These are phyloP conservation scores for Lutraria rhynchaena DNA, from an alignment of 1,140 invertebrate genomes.

Conservation along the genomic window DNA sequence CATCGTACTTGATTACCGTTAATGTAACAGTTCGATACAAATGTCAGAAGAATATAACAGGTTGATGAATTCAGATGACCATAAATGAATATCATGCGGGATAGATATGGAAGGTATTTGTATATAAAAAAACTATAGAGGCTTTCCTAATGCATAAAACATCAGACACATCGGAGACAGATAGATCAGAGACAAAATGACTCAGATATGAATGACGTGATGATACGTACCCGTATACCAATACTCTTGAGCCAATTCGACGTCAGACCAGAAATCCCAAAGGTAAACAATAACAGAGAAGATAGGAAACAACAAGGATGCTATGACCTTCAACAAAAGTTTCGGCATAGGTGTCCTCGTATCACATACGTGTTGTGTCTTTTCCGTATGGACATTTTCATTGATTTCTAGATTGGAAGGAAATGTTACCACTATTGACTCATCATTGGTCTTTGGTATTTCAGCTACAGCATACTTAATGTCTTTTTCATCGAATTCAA, in stretches of 20 bases:
- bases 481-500: too few species aligned
- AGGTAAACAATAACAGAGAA: conserved; percentile 6
- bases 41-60: too few species aligned
- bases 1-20: too few species aligned
- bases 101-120: neutral
- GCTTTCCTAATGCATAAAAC: neutral
- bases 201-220: neutral
- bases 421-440: too few species aligned
- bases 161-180: neutral
- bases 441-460: too few species aligned
- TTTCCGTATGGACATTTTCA: too few species aligned
- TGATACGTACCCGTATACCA: conserved; percentile 3
- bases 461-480: too few species aligned
- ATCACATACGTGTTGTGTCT: too few species aligned
- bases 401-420: too few species aligned
- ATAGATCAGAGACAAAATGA: neutral
- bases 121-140: neutral
- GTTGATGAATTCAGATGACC: neutral
- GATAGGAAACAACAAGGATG: neutral
- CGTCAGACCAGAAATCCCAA: conserved; percentile 27
- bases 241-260: neutral
- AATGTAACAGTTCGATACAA: too few species aligned
- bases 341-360: too few species aligned
- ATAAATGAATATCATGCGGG: neutral
- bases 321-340: too few species aligned